Evolutionary conservation across 1,140 invertebrate genomes (phyloP), one percentile per base, ranked within the genome.

Genomic region (Hesperophylax magnus): DNA sequence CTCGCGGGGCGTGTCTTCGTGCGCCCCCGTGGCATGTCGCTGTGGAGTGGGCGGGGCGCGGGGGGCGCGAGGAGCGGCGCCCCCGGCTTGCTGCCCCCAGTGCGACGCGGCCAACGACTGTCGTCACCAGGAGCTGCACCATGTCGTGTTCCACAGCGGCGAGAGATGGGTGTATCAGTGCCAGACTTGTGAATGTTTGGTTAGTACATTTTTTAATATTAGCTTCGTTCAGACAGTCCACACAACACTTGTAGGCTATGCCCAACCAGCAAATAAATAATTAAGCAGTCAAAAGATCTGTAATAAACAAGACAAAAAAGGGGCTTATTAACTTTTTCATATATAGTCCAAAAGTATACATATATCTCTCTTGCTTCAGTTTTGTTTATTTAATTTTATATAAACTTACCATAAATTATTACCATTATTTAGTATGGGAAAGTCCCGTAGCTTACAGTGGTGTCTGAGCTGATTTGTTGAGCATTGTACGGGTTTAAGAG

Each of bases 131-230:
- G 94, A 96, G 85, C 91, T 95, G 84, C 91, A 93, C 80, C 92
- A 95, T 85, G 92, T 95, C 77, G 90, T 93, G 82, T 94, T 95
- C 86, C 92, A 92, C 84, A 95, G 94, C 86, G 96, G 96, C 47
- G 95, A 97, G 87, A 91, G 92, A 84, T 97, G 96, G 96, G 94
- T 96, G 78, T 96, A 96, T 88, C 94, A 97, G 86, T 97, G 96
- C 88, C 95, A 97, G 90, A 96, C 94, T 78, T 97, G 96, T 91
- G 96, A 97, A 90, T 97, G 96, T 90, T 89, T 96, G 87, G 94
- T 96, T 88, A 79, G 67, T 71, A 18, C 11, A 6, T 63, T 18
- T 34, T 61, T 60, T 20, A 9, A n/a, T 20, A 3, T 20, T 60
- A 11, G n/a, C n/a, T 60, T 27, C 27, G 5, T 27, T 2, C 27